Evolutionary conservation across 2,888 invertebrate species (phyloP).

Genomic region (Agonopterix subpropinquella): DNA sequence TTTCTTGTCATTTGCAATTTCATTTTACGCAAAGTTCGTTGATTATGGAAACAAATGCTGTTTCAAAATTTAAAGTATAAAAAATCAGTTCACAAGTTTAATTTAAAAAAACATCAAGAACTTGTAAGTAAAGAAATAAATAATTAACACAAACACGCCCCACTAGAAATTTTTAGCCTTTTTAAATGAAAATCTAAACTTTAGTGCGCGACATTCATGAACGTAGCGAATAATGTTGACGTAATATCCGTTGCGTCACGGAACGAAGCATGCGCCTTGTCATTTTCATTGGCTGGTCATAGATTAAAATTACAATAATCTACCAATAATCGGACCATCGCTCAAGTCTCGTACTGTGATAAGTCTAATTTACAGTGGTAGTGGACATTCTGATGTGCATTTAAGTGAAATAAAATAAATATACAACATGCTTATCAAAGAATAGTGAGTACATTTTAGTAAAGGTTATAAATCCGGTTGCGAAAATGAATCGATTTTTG

Average conservation of each 20-base stretch:
- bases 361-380: conserved; percentile 57
- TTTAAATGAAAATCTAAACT: not conserved
- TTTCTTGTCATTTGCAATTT: not conserved
- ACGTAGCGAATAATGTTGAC: conserved; percentile 49
- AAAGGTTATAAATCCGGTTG: conserved; percentile 56
- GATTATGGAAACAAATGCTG: no score
- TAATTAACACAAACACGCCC: no score
- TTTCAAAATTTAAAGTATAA: no score
- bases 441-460: conserved; percentile 77
- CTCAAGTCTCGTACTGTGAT: conserved; percentile 72
- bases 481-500: conserved; percentile 67
- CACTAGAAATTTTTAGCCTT: not conserved
- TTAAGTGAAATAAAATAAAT: conserved; percentile 59
- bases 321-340: conserved; percentile 59
- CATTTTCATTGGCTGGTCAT: conserved; percentile 68
- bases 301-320: conserved; percentile 64
- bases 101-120: no score
- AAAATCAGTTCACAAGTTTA: no score
- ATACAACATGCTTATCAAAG: conserved; percentile 81
- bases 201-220: conserved; percentile 11
- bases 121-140: no score
- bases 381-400: conserved; percentile 74
- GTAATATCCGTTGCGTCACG: conserved; percentile 79
- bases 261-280: conserved; percentile 75
- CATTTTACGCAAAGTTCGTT: not conserved